Percentiles rank a stretch among this genome's conserved stretches.
phyloP scores from a whole-genome alignment of 2,113 vertebrate species.

The Mohoua ochrocephala region DNA sequence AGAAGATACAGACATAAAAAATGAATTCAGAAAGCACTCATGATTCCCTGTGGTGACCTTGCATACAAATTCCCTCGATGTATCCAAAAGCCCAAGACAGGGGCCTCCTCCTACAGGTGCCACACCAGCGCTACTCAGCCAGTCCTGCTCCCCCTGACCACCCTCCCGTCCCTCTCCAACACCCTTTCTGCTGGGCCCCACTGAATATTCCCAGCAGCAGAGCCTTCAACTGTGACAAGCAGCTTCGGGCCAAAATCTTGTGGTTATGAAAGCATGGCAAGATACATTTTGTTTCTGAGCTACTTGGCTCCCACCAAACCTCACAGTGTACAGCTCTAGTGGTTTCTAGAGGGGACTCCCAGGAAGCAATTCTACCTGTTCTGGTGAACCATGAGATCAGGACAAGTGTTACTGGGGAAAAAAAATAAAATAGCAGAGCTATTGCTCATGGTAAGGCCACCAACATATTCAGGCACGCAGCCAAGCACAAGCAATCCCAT shows the following conservation, averaged over 20 bases:
- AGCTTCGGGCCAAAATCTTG: background rate
- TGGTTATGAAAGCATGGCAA: background rate
- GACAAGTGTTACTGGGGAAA: background rate
- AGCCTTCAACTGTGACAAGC: background rate
- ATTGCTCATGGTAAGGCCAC: background rate
- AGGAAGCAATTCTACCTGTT: background rate
- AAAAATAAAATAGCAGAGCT: background rate
- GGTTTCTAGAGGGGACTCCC: background rate
- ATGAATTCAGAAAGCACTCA: background rate
- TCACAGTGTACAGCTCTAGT: background rate
- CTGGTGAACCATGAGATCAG: background rate
- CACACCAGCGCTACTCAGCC: background rate
- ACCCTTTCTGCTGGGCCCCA: background rate
- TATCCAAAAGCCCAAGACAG: background rate
- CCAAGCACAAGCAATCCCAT: background rate
- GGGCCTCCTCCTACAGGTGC: background rate
- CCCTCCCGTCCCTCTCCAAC: background rate
- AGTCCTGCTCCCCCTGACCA: background rate
- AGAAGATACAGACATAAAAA: background rate
- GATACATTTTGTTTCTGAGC: background rate
- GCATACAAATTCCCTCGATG: background rate
- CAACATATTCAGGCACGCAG: background rate
- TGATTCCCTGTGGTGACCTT: accelerated
- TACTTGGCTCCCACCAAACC: background rate
- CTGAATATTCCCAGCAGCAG: background rate